Conservation (phyloP, 2,113 vertebrate species). For the Hiodon alosoides region DNA sequence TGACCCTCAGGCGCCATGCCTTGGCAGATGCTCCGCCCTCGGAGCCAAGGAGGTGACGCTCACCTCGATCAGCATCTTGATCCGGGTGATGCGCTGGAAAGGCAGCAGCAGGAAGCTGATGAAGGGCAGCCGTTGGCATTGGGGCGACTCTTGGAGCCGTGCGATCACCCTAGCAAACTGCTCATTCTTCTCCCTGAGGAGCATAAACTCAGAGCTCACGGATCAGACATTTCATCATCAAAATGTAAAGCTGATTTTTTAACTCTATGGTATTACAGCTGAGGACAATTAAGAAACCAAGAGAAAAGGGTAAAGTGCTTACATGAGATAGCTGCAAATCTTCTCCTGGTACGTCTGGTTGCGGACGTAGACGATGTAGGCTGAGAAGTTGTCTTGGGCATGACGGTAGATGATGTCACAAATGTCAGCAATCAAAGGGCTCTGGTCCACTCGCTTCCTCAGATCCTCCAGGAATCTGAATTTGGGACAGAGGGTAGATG, state of each 20-base stretch:
- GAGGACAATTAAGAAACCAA: background rate
- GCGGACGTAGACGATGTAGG: conserved; percentile 67
- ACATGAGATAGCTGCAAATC: conserved; percentile 68
- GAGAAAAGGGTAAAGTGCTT: conserved; percentile 24
- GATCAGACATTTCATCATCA: background rate
- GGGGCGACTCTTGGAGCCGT: conserved; percentile 62
- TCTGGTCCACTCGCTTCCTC: conserved; percentile 54
- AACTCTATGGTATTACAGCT: background rate
- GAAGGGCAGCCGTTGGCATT: conserved; percentile 66
- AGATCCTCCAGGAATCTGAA: conserved; percentile 61
- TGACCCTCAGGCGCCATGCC: too few species aligned
- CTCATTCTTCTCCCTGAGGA: conserved; percentile 62
- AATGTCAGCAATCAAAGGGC: conserved; percentile 60
- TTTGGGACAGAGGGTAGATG: background rate
- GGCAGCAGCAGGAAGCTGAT: conserved; percentile 70
- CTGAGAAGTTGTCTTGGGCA: conserved; percentile 54
- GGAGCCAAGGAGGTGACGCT: background rate
- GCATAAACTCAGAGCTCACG: background rate
- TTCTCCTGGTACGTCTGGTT: conserved; percentile 73
- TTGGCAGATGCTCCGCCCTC: too few species aligned
- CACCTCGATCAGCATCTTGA: conserved; percentile 69
- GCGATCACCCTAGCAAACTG: conserved; percentile 59
- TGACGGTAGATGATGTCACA: conserved; percentile 67
- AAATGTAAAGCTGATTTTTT: too few species aligned
- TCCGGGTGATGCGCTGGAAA: conserved; percentile 69